phyloP scores from a whole-genome alignment of 2,113 vertebrate genomes.

The Sclerurus mexicanus region DNA sequence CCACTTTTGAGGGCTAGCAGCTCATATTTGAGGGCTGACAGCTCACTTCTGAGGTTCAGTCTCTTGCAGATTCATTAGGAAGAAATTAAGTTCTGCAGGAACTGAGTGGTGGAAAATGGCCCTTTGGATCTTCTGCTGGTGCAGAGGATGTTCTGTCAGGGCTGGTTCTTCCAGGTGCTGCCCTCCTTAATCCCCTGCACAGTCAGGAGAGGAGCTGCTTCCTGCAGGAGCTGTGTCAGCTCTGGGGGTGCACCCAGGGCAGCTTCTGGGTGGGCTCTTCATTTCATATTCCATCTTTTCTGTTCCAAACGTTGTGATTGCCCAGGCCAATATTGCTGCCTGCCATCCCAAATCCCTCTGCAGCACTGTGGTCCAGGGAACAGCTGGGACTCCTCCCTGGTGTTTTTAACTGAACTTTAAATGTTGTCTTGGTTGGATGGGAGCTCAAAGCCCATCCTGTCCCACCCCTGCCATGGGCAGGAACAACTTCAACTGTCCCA shows the following conservation, averaged over 20 bases:
- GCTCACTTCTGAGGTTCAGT: not conserved
- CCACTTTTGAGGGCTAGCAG: not conserved
- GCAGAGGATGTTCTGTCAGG: not conserved
- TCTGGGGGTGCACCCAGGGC: not conserved
- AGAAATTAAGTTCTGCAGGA: not conserved
- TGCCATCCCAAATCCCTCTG: not conserved
- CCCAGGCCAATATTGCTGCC: not conserved
- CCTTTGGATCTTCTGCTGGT: not conserved
- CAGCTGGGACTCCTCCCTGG: not conserved
- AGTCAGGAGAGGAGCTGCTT: not conserved
- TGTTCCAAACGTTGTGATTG: accelerated
- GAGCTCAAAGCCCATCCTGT: accelerated
- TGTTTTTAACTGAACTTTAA: not conserved
- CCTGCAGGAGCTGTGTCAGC: not conserved
- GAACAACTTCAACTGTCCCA: not conserved
- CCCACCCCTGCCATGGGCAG: not conserved
- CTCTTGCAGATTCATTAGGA: not conserved
- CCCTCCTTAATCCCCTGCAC: not conserved
- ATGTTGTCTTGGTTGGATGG: too few species aligned
- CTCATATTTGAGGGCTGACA: not conserved
- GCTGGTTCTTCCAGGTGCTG: not conserved
- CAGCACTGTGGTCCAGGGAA: accelerated
- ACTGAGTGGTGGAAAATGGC: not conserved
- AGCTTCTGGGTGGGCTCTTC: not conserved
- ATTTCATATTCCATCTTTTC: not conserved